Evolutionary conservation across 1,140 invertebrate genomes (phyloP).

Genomic region (Diplogasteroides magnus): DNA sequence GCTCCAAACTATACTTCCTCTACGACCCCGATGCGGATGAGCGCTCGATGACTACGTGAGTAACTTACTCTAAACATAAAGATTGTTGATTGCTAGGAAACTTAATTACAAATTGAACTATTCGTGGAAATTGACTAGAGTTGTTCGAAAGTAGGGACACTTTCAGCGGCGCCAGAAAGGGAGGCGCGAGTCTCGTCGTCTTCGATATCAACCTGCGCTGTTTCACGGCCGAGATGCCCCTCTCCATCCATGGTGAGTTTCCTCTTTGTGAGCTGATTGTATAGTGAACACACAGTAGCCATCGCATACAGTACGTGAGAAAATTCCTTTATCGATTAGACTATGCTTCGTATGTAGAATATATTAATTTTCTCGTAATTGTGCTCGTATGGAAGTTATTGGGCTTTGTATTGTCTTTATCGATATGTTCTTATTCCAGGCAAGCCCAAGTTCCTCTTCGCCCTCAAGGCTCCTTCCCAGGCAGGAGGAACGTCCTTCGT

Average conservation of each 20-base stretch:
- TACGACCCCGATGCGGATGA: slow-evolving; percentile 53
- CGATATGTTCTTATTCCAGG: neutral
- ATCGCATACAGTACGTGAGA: too few relatives aligned
- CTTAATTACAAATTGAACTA: neutral
- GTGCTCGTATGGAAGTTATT: neutral
- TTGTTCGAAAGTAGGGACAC: neutral
- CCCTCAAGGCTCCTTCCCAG: slow-evolving; percentile 39
- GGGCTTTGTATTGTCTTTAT: neutral
- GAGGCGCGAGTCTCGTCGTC: slow-evolving; percentile 42
- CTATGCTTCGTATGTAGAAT: neutral
- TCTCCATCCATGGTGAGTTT: slow-evolving; percentile 42
- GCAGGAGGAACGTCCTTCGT: slow-evolving; percentile 46
- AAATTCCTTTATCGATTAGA: too few relatives aligned
- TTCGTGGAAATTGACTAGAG: too few relatives aligned
- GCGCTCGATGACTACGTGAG: slow-evolving; percentile 41
- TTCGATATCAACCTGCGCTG: slow-evolving; percentile 50
- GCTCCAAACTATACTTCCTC: slow-evolving; percentile 48
- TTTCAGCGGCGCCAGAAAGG: slow-evolving; percentile 48
- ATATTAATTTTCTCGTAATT: neutral
- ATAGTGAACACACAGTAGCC: neutral
- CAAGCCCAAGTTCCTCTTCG: slow-evolving; percentile 46
- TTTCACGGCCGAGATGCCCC: slow-evolving; percentile 47
- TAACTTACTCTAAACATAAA: neutral
- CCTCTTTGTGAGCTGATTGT: neutral
- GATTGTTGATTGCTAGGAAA: neutral